Evolutionary conservation across 2,888 invertebrate species (phyloP), one percentile per base, ranked within the genome.

Genomic region (Lochmaea capreae): DNA sequence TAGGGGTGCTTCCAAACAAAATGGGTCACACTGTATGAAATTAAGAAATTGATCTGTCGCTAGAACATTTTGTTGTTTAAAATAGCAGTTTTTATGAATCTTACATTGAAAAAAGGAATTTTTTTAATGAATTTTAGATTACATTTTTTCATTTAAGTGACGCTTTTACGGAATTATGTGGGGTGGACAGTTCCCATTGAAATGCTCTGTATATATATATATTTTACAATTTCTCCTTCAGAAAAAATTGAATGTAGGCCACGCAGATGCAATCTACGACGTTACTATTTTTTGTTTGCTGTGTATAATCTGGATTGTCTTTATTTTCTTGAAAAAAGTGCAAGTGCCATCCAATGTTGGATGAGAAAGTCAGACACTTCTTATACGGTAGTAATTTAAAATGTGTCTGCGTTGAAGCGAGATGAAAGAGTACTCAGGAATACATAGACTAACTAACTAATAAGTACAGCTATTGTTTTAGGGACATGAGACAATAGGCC

Each of bases 381-480:
- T 68, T 61, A 61, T 61, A 46, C 61, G 61, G 62, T 58, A 69
- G 62, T 52, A 69, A 69, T 69, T 69, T 63, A 18, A 69, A 69
- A 69, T 52, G 62, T 62, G 69, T 69, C 69, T 63, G 63, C 39
- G 69, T 63, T 54, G 49, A 62, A 49, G 61, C 14, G 43, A 46
- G 39, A 33, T 16, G 2, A 18, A 54, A 18, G 62, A 52, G 54
- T 69, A 63, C 63, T 68, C 49, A 33, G 58, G 59, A 33, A 5
- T 33, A 26, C 26, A n/a, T 54, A 46, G 54, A 49, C 18, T n/a
- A 61, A 69, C 69, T 52, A 42, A 63, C 69, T 69, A 69, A 69
- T 69, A 69, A 69, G 69, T 54, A 54, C 1, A 42, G 62, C 42
- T 39, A 69, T 69, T 69, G 69, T 69, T 63, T 42, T 18, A 12